Percentiles rank a stretch among this genome's conserved stretches.
phyloP scores from a whole-genome alignment of 2,888 invertebrate genomes.

The Alloplasta piceator region DNA sequence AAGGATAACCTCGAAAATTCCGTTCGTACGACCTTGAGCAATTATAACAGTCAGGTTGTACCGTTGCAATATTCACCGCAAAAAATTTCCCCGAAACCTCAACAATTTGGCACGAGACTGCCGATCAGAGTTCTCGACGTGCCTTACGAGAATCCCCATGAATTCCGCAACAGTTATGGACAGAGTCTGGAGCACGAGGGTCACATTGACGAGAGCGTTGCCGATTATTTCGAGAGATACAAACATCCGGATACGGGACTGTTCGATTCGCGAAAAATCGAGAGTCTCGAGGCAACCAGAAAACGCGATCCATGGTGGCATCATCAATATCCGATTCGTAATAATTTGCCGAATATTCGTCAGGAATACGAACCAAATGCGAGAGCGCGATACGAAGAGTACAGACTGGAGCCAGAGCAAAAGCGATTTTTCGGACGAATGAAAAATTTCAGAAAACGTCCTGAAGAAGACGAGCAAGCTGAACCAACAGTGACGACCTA shows the following conservation, averaged over 20 bases:
- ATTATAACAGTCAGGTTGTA: conserved; percentile 42
- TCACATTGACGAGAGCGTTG: conserved; percentile 75
- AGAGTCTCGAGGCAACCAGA: conserved; percentile 46
- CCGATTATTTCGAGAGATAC: conserved; percentile 75
- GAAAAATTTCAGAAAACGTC: neutral
- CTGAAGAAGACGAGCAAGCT: conserved; percentile 42
- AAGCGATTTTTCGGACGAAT: neutral
- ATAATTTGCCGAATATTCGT: conserved; percentile 16
- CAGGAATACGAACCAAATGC: conserved; percentile 65
- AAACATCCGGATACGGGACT: conserved; percentile 71
- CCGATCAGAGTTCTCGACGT: conserved; percentile 65
- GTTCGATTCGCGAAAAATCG: conserved; percentile 64
- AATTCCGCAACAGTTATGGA: conserved; percentile 79
- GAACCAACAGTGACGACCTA: conserved; percentile 60
- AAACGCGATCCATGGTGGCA: conserved; percentile 50
- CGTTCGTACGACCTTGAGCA: conserved; percentile 55
- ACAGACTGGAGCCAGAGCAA: conserved; percentile 68
- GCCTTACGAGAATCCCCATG: conserved; percentile 61
- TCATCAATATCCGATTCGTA: neutral
- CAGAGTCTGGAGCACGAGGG: conserved; percentile 75
- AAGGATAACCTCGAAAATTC: conserved; percentile 61
- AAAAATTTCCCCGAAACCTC: neutral
- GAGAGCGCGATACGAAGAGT: conserved; percentile 78
- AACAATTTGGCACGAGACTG: conserved; percentile 50
- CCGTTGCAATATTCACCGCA: conserved; percentile 9